phyloP scores from a whole-genome alignment of 2,113 vertebrate genomes.

The Leucosticte australis region DNA sequence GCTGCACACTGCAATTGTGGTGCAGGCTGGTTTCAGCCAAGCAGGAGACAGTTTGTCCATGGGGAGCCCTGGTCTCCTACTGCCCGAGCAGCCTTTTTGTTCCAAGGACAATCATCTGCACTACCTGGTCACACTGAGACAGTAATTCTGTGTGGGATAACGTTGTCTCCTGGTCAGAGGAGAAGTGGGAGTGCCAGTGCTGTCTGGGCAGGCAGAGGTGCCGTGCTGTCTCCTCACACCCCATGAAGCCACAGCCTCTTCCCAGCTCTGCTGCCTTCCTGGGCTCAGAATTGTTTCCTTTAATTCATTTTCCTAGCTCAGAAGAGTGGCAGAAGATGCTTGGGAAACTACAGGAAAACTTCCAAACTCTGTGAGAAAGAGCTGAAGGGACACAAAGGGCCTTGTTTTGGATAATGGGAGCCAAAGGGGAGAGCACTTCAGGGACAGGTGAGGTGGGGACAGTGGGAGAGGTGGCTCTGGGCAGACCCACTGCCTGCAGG shows the following conservation, averaged over 20 bases:
- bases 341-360: background rate
- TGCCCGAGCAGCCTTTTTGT: background rate
- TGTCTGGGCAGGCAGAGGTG: background rate
- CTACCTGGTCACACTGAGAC: fast-evolving
- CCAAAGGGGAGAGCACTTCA: fast-evolving
- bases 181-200: background rate
- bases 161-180: background rate
- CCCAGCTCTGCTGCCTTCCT: background rate
- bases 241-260: fast-evolving
- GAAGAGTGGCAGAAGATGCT: background rate
- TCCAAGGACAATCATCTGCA: background rate
- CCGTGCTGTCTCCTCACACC: fast-evolving
- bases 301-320: background rate
- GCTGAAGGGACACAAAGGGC: background rate
- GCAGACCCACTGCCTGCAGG: background rate
- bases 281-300: background rate
- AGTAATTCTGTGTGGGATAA: background rate
- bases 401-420: background rate
- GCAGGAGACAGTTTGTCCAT: background rate
- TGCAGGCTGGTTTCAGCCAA: background rate
- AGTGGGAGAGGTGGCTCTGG: background rate
- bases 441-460: background rate
- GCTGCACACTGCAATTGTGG: background rate
- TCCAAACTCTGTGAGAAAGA: background rate
- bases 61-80: background rate